Base-by-base conservation (phyloP, 1,140 invertebrate genomes). In the Chionoecetes opilio region DNA sequence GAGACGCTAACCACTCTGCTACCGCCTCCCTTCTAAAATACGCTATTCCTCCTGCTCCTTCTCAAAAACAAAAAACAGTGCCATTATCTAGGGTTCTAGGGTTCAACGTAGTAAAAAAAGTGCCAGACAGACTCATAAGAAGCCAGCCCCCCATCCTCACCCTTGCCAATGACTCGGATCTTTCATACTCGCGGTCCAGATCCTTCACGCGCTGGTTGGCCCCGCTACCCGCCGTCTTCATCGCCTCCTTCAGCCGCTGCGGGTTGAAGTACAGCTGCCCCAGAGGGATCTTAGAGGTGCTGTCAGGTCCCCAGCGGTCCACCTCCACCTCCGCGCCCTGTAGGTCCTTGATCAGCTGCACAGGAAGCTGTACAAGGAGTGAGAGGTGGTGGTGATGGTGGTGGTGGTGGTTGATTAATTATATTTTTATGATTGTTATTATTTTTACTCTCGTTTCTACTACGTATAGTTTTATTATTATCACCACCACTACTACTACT, bases 151-250 rank as follows among this genome's bases (percentile, higher is more conserved):
- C 11, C 34, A 31, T 0, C 2, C 93, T 90, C 29, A 96, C 98
- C 97, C 97, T 98, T 98, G 26, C 98, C 98, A 35, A 98, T 98
- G 32, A 97, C 97, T 88, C 97, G 96, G 38, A 98, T 97, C 96
- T 97, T 98, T 98, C 98, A 97, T 98, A 98, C 1, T 97, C 97
- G 90, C 94, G 93, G 29, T 96, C 91, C 3, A 96, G 84, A 86
- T 96, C 96, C 93, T 97, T 96, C 31, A 96, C 96, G 95, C 96
- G 86, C 90, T 96, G 91, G 84, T 94, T 96, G 9, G 94, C 97
- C 96, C 96, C 97, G 26, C 96, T 97, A 92, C 84, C 87, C 29
- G 91, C 85, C 17, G 95, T 96, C 46, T 94, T 88, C 0, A 96
- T 93, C 26, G 95, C 93, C 34, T 96, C 96, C 94, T 96, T 96